Evolutionary conservation across 2,888 invertebrate species (phyloP).

Genomic region (Caenorhabditis uteleia): DNA sequence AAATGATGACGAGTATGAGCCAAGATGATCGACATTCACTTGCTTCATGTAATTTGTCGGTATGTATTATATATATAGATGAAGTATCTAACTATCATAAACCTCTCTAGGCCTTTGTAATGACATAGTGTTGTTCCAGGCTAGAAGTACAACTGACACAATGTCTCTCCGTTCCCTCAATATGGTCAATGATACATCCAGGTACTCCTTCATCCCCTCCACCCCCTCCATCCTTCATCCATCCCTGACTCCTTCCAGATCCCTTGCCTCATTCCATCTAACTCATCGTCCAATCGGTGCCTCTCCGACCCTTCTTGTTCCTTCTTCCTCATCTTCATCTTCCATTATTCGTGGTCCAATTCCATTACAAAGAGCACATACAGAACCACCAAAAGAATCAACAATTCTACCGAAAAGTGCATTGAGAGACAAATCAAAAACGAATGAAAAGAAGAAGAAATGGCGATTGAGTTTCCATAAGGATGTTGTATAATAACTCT

Average conservation of each 20-base stretch:
- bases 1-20: conserved; percentile 55
- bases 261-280: conserved; percentile 46
- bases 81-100: background rate
- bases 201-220: conserved; percentile 43
- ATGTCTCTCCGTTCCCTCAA: conserved; percentile 22
- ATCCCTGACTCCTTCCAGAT: conserved; percentile 30
- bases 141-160: conserved; percentile 15
- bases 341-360: conserved; percentile 16
- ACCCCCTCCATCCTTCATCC: conserved; percentile 34
- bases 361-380: conserved; percentile 27
- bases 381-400: conserved; percentile 21
- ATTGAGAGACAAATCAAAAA: conserved; percentile 44
- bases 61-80: background rate
- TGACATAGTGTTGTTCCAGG: conserved; percentile 12
- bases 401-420: conserved; percentile 42
- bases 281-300: conserved; percentile 42
- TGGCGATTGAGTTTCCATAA: conserved; percentile 47
- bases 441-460: conserved; percentile 46
- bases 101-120: conserved; percentile 6
- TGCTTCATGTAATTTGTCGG: conserved; percentile 35
- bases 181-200: conserved; percentile 36
- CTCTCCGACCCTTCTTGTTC: conserved; percentile 35
- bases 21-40: conserved; percentile 50
- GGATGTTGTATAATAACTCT: conserved; percentile 31
- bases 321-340: conserved; percentile 11